Evolutionary conservation across 1,140 invertebrate genomes (phyloP), one percentile per base, ranked within the genome.

Genomic region (Coptotermes formosanus): DNA sequence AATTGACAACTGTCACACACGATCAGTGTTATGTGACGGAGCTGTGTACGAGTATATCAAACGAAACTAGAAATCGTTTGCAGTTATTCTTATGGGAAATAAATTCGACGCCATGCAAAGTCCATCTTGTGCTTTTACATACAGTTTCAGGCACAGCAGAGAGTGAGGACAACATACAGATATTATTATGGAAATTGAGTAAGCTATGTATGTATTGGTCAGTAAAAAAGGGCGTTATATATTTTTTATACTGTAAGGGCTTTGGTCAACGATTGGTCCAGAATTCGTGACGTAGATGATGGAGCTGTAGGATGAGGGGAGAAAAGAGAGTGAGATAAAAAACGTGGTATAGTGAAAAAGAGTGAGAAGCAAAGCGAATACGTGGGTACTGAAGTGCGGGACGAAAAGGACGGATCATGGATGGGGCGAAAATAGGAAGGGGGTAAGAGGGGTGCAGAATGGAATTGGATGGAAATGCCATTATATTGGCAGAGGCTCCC

Each of bases 391-490:
- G 81, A 81, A 59, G 44, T 23, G 86, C 83, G 85, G 86, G 85
- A 84, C 11, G 14, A 55, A 55, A 55, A 55, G 52, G 52, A 16
- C 11, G 16, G 16, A 55, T 55, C 16, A 16, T 55, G 52, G 52
- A 21, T 19, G 14, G 52, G 52, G 52, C 75, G 75, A 81, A 44
- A 75, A 59, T 45, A 85, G 32, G 32, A 85, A 44, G 82, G 84
- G 88, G n/a, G 23, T 45, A 25, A 7, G 16, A 87, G 88, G 89
- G 88, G 89, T 81, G 83, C 48, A 88, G 87, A 89, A 88, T 89
- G 89, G 89, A 91, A 91, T 91, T 91, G 88, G 88, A 89, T 89
- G 89, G 89, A 90, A 91, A 91, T 91, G 90, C 91, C 89, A 90
- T 91, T 91, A 90, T 89, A 89, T 89, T 88, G 89, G 89, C 89